Evolutionary conservation across 2,797 vertebrate genomes (phyloP), one percentile per base, ranked within the genome.

Genomic region (Nasua narica): DNA sequence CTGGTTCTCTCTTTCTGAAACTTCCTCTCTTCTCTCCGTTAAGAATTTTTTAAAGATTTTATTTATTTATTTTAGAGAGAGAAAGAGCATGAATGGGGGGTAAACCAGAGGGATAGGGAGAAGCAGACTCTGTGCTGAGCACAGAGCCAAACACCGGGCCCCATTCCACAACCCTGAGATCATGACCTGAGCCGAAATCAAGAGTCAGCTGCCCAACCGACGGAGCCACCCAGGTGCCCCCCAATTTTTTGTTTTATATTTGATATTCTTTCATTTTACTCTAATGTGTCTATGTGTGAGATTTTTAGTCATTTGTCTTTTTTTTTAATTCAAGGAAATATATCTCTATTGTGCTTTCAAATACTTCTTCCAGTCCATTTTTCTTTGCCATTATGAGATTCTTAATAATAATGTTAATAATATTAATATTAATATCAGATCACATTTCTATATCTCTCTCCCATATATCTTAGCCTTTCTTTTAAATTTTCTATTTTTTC

Each of bases 101-200:
- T 29, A 62, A 62, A 9, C n/a, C 15, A n/a, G 15, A n/a, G 32
- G 32, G 3, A 35, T n/a, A 35, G 32, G 32, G n/a, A 65, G 15
- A n/a, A n/a, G 62, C 15, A 35, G 62, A n/a, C 62, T 65, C 62
- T 0, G 7, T n/a, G 62, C 32, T 65, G 62, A 65, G 15, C 16
- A 7, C 0, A 1, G 16, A 65, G 16, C 32, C 1, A 1, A 18
- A 9, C 16, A 9, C 62, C 3, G 15, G 15, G 32, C 15, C 16
- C 16, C 32, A n/a, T 65, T 32, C 16, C 32, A 65, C 15, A n/a
- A n/a, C 62, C 62, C 16, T 65, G 62, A n/a, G 32, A 1, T 65
- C 32, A 65, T 65, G 62, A 65, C 62, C 62, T 65, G 62, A 35
- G 7, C 32, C 5, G 6, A 62, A 62, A 62, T 62, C 13, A 62